phyloP scores from a whole-genome alignment of 2,888 invertebrate species.

The Mamestra brassicae region DNA sequence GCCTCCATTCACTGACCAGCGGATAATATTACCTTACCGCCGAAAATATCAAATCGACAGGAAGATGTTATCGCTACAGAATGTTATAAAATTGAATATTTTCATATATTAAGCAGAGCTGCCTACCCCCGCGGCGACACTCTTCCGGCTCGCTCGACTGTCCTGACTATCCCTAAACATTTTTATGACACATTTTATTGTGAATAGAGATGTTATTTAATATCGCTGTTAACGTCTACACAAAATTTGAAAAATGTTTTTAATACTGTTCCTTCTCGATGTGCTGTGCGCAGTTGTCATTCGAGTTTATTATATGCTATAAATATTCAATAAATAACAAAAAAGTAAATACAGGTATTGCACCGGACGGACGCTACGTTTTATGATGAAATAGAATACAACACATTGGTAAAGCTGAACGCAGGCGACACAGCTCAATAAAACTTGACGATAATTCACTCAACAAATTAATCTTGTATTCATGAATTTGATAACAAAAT shows the following conservation, averaged over 20 bases:
- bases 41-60: slow-evolving; percentile 91
- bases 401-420: slow-evolving; percentile 41
- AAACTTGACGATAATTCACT: slow-evolving; percentile 50
- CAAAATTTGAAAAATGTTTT: slow-evolving; percentile 78
- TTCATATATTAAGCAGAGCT: slow-evolving; percentile 82
- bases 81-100: slow-evolving; percentile 91
- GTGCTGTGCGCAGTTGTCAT: slow-evolving; percentile 74
- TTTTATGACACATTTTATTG: slow-evolving; percentile 86
- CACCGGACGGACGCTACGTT: slow-evolving; percentile 52
- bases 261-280: slow-evolving; percentile 73
- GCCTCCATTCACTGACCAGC: slow-evolving; percentile 83
- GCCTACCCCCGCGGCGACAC: slow-evolving; percentile 81
- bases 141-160: slow-evolving; percentile 76
- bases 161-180: slow-evolving; percentile 65
- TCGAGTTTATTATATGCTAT: slow-evolving; percentile 79
- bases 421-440: slow-evolving; percentile 36
- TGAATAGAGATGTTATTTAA: slow-evolving; percentile 90
- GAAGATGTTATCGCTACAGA: slow-evolving; percentile 88
- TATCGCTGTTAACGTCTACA: slow-evolving; percentile 88
- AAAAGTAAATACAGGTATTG: slow-evolving; percentile 56
- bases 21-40: slow-evolving; percentile 89
- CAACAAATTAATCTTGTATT: slow-evolving; percentile 59
- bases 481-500: slow-evolving; percentile 44
- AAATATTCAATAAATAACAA: slow-evolving; percentile 79
- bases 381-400: slow-evolving; percentile 62